Evolutionary conservation across 2,888 invertebrate species (phyloP), one percentile per base, ranked within the genome.

Genomic region (Oscheius sp.): DNA sequence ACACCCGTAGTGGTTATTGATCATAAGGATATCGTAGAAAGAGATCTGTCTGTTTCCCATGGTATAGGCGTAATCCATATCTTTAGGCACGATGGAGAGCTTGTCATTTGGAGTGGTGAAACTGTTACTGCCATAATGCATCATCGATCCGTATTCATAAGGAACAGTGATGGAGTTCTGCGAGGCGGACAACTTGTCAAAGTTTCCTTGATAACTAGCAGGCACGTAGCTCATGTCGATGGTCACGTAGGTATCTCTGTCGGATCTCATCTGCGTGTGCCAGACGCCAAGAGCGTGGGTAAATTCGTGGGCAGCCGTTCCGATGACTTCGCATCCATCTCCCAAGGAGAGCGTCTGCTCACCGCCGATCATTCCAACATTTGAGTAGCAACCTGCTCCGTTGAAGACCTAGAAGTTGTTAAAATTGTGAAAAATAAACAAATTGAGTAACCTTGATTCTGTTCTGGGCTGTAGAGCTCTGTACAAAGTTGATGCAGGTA

Each of bases 1-100:
- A 75, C 85, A 85, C 41, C 78, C 75, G 69, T 86, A 86, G 66
- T 84, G 84, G 29, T 80, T 76, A 72, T 86, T 86, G 84, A 86
- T 84, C 80, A 83, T 83, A 9, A 79, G 75, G 29, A 86, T 77
- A 63, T 86, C 86, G 53, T 80, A 78, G 66, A 83, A 83, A 16
- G 81, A 75, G 21, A 82, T 79, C 55, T 80, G 76, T 43, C 79
- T 76, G n/a, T 77, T 78, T 2, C 83, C 83, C 81, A 83, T 83
- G 1, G 81, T 80, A 49, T 80, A 77, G 61, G 77, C 77, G 61
- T 81, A 83, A 53, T 79, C 76, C n/a, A 76, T n/a, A 45, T 78
- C 76, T 23, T 73, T 72, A 9, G 83, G 77, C 1, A 77, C 69
- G 2, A 80, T 77, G 0, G 80, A 78, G 16, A 76, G 69, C 0